phyloP scores from a whole-genome alignment of 2,113 vertebrate species.

The Cranoglanis bouderius region DNA sequence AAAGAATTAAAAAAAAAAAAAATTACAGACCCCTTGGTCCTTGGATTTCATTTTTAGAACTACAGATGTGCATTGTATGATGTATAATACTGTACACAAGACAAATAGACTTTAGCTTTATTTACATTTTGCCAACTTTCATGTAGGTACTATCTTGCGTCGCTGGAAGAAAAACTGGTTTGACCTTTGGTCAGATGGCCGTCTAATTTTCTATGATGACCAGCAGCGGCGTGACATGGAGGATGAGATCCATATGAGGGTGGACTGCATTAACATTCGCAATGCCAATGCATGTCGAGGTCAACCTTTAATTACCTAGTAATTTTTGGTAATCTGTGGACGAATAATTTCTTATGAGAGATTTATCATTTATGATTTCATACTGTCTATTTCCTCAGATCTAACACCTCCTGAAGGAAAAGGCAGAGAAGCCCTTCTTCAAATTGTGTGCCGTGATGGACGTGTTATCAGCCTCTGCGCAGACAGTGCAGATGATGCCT shows the following conservation, averaged over 20 bases:
- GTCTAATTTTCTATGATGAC: slow-evolving; percentile 89
- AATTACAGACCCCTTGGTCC: background rate
- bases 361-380: background rate
- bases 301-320: slow-evolving; percentile 56
- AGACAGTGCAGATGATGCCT: slow-evolving; percentile 89
- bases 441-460: slow-evolving; percentile 91
- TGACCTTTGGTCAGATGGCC: slow-evolving; percentile 90
- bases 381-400: slow-evolving; percentile 68
- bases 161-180: slow-evolving; percentile 98
- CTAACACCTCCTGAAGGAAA: slow-evolving; percentile 89
- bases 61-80: background rate
- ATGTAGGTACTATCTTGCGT: slow-evolving; percentile 86
- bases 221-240: slow-evolving; percentile 84
- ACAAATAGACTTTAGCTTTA: background rate
- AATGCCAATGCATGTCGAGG: slow-evolving; percentile 84
- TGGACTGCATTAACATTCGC: slow-evolving; percentile 90
- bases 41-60: background rate
- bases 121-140: background rate
- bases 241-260: slow-evolving; percentile 89
- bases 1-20: too few species aligned
- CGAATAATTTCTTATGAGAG: background rate
- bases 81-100: background rate
- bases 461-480: slow-evolving; percentile 89
- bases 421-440: slow-evolving; percentile 83
- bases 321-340: background rate